These are phyloP conservation scores for Ceyx melanurus DNA, from an alignment of 2,113 vertebrate species.

Conservation along the genomic window DNA sequence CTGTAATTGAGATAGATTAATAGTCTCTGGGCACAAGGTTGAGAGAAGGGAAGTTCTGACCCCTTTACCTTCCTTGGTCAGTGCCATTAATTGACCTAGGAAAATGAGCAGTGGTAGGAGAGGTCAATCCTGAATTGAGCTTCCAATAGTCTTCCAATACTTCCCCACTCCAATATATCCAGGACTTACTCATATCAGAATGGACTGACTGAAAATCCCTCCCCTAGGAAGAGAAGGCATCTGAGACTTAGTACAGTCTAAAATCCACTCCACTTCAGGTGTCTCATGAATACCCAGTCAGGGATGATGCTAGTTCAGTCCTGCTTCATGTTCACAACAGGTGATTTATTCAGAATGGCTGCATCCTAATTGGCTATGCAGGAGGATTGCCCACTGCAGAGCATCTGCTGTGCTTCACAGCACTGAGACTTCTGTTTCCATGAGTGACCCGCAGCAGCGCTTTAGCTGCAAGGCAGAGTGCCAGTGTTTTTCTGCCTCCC, in stretches of 20 bases:
- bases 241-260: background rate
- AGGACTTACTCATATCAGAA: background rate
- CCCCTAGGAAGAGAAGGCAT: background rate
- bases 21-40: background rate
- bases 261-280: background rate
- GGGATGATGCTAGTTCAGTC: background rate
- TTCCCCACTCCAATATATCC: background rate
- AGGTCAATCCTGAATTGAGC: background rate
- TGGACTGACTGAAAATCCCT: background rate
- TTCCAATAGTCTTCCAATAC: background rate
- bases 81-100: background rate
- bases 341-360: conserved; percentile 14
- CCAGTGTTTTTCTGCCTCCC: background rate
- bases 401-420: conserved; percentile 41
- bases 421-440: background rate
- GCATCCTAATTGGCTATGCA: conserved; percentile 58
- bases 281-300: background rate
- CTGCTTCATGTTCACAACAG: background rate
- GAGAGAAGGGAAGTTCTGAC: background rate
- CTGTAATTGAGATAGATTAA: background rate
- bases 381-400: conserved; percentile 58
- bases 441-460: background rate
- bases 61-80: background rate
- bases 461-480: background rate
- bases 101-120: background rate